These are phyloP conservation scores for Pseudotriccus pelzelni DNA, from an alignment of 2,797 vertebrate genomes.

Conservation along the genomic window DNA sequence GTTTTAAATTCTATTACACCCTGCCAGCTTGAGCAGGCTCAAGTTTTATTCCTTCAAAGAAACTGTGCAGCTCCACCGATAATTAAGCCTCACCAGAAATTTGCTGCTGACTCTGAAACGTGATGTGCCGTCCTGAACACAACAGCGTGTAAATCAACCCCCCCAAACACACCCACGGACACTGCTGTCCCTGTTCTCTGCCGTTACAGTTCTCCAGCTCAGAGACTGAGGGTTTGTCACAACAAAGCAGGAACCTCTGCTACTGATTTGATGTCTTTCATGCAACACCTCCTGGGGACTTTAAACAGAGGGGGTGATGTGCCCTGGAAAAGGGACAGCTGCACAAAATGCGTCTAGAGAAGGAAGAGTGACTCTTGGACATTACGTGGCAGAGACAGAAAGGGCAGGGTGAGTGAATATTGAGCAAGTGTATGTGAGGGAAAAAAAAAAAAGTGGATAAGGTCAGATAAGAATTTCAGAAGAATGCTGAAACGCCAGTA, in stretches of 20 bases:
- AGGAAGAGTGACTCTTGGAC: background rate
- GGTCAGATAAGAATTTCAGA: background rate
- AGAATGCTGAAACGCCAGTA: accelerated
- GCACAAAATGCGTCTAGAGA: background rate
- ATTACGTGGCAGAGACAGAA: background rate
- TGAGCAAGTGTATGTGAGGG: background rate
- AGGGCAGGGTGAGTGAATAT: background rate
- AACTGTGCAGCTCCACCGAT: background rate
- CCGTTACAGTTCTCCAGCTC: background rate
- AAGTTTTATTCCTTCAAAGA: background rate
- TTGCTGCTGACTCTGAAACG: background rate
- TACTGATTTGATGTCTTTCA: background rate
- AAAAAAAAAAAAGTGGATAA: background rate
- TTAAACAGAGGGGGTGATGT: background rate
- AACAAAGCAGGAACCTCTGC: background rate
- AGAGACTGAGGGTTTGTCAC: background rate
- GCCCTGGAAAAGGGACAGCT: background rate
- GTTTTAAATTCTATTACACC: background rate
- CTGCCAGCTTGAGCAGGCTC: background rate
- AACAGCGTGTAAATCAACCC: background rate
- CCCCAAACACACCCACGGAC: accelerated
- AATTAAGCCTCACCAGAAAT: background rate
- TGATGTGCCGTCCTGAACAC: background rate
- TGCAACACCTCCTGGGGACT: accelerated
- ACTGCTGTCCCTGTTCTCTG: background rate